phyloP scores from a whole-genome alignment of 2,797 vertebrate species.

The Crossoptilon crossoptilon region DNA sequence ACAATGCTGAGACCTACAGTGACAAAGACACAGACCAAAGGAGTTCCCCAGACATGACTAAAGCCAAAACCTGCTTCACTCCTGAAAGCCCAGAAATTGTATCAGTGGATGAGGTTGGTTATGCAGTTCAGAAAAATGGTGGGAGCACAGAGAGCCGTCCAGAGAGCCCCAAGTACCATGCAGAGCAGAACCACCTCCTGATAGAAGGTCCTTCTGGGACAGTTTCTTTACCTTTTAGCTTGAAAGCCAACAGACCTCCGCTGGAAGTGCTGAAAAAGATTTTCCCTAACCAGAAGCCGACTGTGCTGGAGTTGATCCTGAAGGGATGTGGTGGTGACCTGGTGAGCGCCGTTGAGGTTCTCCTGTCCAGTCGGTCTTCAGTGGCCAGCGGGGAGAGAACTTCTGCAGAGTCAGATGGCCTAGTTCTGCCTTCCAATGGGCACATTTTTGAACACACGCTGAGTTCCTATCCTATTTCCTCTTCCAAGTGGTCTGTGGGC shows the following conservation, averaged over 20 bases:
- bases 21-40: conserved; percentile 91
- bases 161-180: conserved; percentile 86
- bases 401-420: conserved; percentile 82
- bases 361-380: conserved; percentile 91
- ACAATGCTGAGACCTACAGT: conserved; percentile 87
- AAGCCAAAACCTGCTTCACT: conserved; percentile 89
- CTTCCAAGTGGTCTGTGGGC: conserved; percentile 97
- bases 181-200: conserved; percentile 87
- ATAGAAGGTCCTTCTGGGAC: conserved; percentile 93
- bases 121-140: conserved; percentile 82
- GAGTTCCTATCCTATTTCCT: conserved; percentile 90
- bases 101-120: conserved; percentile 86
- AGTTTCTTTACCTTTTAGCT: conserved; percentile 90
- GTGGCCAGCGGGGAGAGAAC: conserved; percentile 78
- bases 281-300: conserved; percentile 94
- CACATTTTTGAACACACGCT: conserved; percentile 92
- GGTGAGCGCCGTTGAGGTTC: conserved; percentile 95
- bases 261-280: conserved; percentile 97
- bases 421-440: conserved; percentile 88
- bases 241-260: conserved; percentile 92
- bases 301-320: conserved; percentile 94
- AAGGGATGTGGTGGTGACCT: conserved; percentile 95
- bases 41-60: conserved; percentile 90
- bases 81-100: conserved; percentile 89
- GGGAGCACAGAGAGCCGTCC: conserved; percentile 81